Percentiles rank a stretch among this genome's conserved stretches.
Conservation (phyloP, 2,797 vertebrate species). For the Glyptemys insculpta region DNA sequence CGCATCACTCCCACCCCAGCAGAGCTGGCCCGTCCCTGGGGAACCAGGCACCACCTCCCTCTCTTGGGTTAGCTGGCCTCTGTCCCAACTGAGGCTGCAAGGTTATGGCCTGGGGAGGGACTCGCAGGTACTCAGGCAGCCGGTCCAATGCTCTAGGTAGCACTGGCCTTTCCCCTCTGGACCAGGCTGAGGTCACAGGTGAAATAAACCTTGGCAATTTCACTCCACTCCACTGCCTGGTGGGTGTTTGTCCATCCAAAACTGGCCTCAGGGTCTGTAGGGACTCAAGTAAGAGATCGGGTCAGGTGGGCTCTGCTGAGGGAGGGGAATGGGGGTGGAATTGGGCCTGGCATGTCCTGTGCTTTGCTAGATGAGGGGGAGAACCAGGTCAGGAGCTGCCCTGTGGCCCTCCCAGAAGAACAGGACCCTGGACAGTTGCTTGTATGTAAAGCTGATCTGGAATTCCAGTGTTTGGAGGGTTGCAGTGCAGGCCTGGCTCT, state of each 20-base stretch:
- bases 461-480: background rate
- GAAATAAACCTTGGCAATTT: background rate
- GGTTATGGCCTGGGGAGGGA: background rate
- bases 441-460: background rate
- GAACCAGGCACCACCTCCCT: background rate
- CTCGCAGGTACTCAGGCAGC: background rate
- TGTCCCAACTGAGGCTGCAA: accelerated
- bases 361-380: background rate
- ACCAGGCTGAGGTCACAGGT: background rate
- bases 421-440: background rate
- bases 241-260: background rate
- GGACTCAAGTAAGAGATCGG: background rate
- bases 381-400: background rate
- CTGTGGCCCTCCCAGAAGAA: background rate
- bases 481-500: background rate
- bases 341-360: background rate
- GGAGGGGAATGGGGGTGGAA: background rate
- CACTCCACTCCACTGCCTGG: background rate
- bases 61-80: background rate
- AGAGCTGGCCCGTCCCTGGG: accelerated
- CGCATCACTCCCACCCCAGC: background rate
- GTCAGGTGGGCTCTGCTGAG: background rate
- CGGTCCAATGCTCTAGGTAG: background rate
- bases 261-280: background rate
- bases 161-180: background rate